Base-by-base conservation (phyloP, 2,113 vertebrate genomes). In the Fregata magnificens region DNA sequence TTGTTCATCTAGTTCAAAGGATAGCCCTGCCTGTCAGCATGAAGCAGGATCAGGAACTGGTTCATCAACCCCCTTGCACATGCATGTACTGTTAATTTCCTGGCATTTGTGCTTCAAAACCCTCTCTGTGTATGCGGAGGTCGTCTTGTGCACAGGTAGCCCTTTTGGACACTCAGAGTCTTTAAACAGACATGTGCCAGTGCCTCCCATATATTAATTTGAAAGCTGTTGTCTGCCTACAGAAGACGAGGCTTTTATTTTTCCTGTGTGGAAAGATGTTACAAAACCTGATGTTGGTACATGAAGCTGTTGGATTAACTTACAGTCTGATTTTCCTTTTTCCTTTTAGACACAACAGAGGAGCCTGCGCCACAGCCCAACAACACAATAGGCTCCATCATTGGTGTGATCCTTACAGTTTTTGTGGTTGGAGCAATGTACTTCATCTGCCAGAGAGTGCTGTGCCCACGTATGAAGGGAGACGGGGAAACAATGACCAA, bases 401-500 rank as follows among this genome's bases (percentile, higher is more conserved):
- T 99, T 66, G 99, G 99, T 22, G 99, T 99, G 40, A 99, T 99
- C 94, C 98, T 99, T 47, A 99, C 99, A 5, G 98, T 99, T 63
- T 99, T 99, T 70, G 98, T 99, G 79, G 99, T 99, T 65, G 99
- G 99, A 52, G 99, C 99, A 1, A 98, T 99, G 90, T 99, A 99
- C 91, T 99, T 99, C 11, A 99, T 99, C 93, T 99, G 99, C 92
- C 99, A 99, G 98, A 99, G 99, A 10, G 99, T 99, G 86, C 97
- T 99, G 90, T 99, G 99, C 94, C 99, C 99, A 7, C 99, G 99
- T 96, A 99, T 99, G 99, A 99, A 99, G 94, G 99, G 99, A 3
- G 99, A 99, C 17, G 99, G 99, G 5, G 99, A 99, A 95, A 99
- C 99, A 16, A 99, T 99, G 98, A 98, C 99, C 93, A 99, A 99